Evolutionary conservation across 2,797 vertebrate genomes (phyloP), one percentile per base, ranked within the genome.

Genomic region (Cheracebus regulus): DNA sequence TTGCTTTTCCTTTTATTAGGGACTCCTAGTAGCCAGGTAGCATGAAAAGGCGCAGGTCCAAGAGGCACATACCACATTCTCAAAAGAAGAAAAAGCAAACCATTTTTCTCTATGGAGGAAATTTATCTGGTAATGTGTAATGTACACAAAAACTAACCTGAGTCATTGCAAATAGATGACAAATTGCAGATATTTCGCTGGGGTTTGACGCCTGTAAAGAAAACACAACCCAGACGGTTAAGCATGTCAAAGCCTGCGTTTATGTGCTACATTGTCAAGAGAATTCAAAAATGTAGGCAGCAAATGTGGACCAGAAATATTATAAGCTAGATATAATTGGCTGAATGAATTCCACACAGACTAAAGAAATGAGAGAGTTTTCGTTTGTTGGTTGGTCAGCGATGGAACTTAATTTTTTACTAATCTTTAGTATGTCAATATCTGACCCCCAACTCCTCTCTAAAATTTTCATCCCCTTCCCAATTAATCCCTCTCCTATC

Each of bases 141-240:
- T 50, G 3, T 39, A 97, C 97, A 95, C 5, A 93, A 92, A 87
- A 85, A 98, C 98, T 98, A 95, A 99, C 99, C 98, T 98, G 99
- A 98, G 75, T 97, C 97, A 97, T 98, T 98, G 96, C 99, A 99
- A 96, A 93, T 41, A 80, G 10, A 79, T 70, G 98, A 98, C 97
- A 95, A 12, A 39, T 98, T 99, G 98, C 98, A 98, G 78, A 97
- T 93, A 97, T 98, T 98, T 89, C 84, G 98, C 98, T 97, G 95
- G 57, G 86, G 80, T 97, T 88, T 81, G 93, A 80, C 76, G 90
- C 96, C 98, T 98, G 95, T 1, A 39, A n/a, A 17, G 14, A 26
- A 91, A 98, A 92, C 88, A 96, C 14, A 94, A 93, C 30, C 1
- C 33, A 95, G 24, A 83, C 3, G 36, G 94, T 97, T 73, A 82